Percentiles rank a stretch among this genome's conserved stretches.
These are phyloP conservation scores for Glyptemys insculpta DNA, from an alignment of 2,797 vertebrate species.

Conservation along the genomic window DNA sequence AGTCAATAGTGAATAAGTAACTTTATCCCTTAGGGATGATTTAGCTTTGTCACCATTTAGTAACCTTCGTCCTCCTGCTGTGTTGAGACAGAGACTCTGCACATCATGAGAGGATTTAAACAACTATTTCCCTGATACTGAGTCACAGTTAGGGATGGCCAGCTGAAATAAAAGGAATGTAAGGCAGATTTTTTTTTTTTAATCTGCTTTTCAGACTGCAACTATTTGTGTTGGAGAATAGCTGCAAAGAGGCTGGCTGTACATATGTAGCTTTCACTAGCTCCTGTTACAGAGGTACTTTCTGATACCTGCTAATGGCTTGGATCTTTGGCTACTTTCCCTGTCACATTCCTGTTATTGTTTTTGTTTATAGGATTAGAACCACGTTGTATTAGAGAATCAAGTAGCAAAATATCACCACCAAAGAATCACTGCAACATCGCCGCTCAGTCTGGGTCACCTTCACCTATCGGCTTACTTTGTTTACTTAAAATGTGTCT, in stretches of 20 bases:
- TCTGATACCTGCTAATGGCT: fast-evolving
- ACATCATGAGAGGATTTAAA: too few species aligned
- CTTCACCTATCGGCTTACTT: constrained; percentile 61
- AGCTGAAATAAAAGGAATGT: not conserved
- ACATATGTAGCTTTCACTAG: not conserved
- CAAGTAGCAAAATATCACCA: not conserved
- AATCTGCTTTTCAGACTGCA: not conserved
- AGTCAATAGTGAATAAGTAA: constrained; percentile 57
- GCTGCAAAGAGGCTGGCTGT: not conserved
- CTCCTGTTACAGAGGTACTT: not conserved
- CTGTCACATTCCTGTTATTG: not conserved
- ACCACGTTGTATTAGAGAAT: not conserved
- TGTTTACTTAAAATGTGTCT: constrained; percentile 36
- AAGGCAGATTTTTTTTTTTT: not conserved
- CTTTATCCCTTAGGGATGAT: constrained; percentile 52
- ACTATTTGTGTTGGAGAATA: fast-evolving
- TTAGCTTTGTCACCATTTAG: constrained; percentile 56
- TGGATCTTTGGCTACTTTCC: not conserved
- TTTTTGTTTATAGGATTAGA: not conserved
- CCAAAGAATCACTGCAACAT: not conserved
- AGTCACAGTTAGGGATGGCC: not conserved
- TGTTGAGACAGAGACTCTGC: constrained; percentile 22
- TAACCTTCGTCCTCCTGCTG: constrained; percentile 4
- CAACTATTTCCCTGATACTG: not conserved
- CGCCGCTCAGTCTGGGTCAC: constrained; percentile 31